phyloP scores from a whole-genome alignment of 2,888 invertebrate genomes.

The Cosmia pyralina region DNA sequence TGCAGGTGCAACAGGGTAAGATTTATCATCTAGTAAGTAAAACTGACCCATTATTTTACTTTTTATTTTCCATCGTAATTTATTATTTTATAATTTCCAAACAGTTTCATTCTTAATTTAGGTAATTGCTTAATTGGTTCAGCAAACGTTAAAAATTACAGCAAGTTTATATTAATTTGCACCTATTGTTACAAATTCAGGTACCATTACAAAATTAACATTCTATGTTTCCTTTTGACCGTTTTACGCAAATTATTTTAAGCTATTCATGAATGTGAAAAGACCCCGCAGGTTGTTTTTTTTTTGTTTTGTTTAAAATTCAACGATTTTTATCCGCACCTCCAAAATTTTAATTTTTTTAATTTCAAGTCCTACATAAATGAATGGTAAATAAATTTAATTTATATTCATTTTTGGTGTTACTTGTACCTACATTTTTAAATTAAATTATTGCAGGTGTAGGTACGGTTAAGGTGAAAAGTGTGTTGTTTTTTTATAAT shows the following conservation, averaged over 20 bases:
- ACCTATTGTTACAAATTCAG: conserved; percentile 43
- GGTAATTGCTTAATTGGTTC: conserved; percentile 22
- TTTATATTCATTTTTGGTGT: conserved; percentile 52
- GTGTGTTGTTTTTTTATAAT: not conserved
- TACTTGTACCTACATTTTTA: conserved; percentile 15
- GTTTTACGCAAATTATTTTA: conserved; percentile 24
- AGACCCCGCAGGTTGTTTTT: conserved; percentile 34
- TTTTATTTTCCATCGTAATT: not conserved
- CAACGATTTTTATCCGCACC: conserved; percentile 46
- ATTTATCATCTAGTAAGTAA: not conserved
- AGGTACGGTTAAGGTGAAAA: not conserved
- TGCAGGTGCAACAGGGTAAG: not conserved
- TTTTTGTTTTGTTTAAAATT: conserved; percentile 55
- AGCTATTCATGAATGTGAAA: conserved; percentile 58
- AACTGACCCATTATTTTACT: not conserved
- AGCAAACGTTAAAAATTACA: conserved; percentile 15
- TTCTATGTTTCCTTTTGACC: conserved; percentile 23
- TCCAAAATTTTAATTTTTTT: conserved; percentile 34
- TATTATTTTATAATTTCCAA: not conserved
- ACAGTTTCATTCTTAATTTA: conserved; percentile 26
- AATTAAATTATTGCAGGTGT: conserved; percentile 23
- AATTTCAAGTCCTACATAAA: conserved; percentile 61
- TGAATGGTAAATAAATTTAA: conserved; percentile 60
- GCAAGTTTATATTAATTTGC: conserved; percentile 46
- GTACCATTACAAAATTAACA: conserved; percentile 57